Base-by-base conservation (phyloP, 2,888 invertebrate genomes). In the Drosophila quinaria region DNA sequence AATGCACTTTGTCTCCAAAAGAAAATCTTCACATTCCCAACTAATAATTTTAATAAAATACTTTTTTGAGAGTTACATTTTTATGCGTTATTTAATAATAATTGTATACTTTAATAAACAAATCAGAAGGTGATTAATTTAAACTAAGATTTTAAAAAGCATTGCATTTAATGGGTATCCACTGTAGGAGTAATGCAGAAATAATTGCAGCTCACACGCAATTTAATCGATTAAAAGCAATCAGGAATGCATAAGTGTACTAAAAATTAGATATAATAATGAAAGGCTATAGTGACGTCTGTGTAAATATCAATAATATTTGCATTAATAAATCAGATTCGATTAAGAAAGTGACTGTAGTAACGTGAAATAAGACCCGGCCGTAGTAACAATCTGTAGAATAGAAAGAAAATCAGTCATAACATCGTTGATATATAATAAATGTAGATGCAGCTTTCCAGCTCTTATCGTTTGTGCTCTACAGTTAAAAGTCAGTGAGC, bases 291-390 rank as follows among this genome's bases (percentile, higher is more conserved):
- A 13, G 35, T 13, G 13, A n/a, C 13, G 13, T 35, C 37, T n/a
- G 17, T 17, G 15, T 17, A 41, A 11, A 1, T 17, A 17, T 10
- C 9, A 17, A 41, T 10, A 17, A 17, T 41, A 17, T 17, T 41
- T 10, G 10, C 9, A 3, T 3, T 17, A 10, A 17, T 17, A 9
- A 9, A 17, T 9, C 15, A 17, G 17, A 17, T 41, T 37, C 15
- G 8, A 10, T 39, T 39, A 84, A 2, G 85, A 78, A 25, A 83
- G 64, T 4, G 83, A 82, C 6, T 67, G 69, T 9, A 83, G 55
- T 58, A 82, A 50, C 2, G 80, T 74, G 6, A 86, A 72, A 29
- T 82, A 86, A 0, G 88, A 86, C 70, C 80, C 73, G 46, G 78
- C 75, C 0, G 59, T 70, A 6, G 59, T 69, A 0, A 82, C 60